A percentile compares a stretch with the other conserved stretches of the same genome.
Evolutionary conservation across 2,888 invertebrate genomes (phyloP).

Genomic region (Rhagonycha fulva): DNA sequence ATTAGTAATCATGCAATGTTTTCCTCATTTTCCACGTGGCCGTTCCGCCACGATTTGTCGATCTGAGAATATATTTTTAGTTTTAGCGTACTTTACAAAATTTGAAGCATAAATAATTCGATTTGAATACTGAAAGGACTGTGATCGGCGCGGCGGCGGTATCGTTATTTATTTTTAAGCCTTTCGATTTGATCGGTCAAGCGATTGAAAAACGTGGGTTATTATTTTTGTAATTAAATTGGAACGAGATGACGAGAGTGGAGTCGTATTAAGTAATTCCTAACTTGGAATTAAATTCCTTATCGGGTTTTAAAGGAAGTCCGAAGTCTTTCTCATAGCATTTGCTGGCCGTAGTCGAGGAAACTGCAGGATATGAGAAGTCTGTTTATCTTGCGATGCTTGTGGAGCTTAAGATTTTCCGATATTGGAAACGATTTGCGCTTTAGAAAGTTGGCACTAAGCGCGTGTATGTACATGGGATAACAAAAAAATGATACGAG

Average conservation of each 20-base stretch:
- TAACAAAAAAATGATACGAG: background rate
- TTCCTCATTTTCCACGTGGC: too few relatives aligned
- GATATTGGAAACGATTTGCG: conserved; percentile 2
- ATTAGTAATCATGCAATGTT: too few relatives aligned
- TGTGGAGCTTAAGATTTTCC: conserved; percentile 3
- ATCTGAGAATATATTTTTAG: background rate
- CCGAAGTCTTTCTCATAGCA: conserved; percentile 10
- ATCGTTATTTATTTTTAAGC: background rate
- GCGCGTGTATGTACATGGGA: background rate
- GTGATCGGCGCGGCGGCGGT: background rate
- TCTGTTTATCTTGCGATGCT: conserved; percentile 16
- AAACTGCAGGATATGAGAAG: conserved; percentile 19
- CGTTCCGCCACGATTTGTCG: background rate
- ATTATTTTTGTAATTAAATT: background rate
- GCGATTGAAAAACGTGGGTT: background rate
- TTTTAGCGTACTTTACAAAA: background rate
- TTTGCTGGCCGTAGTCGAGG: conserved; percentile 9
- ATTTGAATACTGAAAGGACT: background rate
- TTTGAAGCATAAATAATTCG: background rate
- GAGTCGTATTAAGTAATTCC: background rate
- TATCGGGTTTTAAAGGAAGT: conserved; percentile 11
- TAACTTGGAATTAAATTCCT: background rate
- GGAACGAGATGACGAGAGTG: background rate
- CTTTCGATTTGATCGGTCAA: background rate
- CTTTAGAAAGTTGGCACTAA: conserved; percentile 1